A percentile compares a stretch with the other conserved stretches of the same genome.
Evolutionary conservation across 2,797 vertebrate species (phyloP).

Genomic region (Macropodus opercularis): DNA sequence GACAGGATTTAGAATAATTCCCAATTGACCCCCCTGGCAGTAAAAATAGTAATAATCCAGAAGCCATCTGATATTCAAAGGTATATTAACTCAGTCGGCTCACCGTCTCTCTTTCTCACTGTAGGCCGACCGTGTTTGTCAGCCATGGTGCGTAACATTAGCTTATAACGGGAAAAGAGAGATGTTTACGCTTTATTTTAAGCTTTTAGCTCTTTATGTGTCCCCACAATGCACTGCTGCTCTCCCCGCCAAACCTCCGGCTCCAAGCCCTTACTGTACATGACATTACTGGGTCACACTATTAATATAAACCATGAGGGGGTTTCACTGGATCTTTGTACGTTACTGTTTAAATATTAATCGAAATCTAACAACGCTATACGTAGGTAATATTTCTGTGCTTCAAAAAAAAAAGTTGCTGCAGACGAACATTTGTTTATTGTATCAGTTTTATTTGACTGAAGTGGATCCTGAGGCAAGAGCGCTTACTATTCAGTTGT

Average conservation of each 20-base stretch:
- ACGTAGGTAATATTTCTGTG: conserved; percentile 3
- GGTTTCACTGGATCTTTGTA: conserved; percentile 42
- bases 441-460: background rate
- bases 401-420: background rate
- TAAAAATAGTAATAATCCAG: conserved; percentile 67
- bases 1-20: conserved; percentile 68
- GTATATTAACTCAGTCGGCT: conserved; percentile 54
- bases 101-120: conserved; percentile 28
- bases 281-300: conserved; percentile 72
- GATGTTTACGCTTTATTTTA: conserved; percentile 8
- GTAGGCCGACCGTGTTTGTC: conserved; percentile 17
- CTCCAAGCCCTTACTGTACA: conserved; percentile 32
- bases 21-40: conserved; percentile 58
- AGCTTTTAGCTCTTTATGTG: conserved; percentile 8
- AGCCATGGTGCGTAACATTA: background rate
- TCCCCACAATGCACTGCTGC: conserved; percentile 20
- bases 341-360: conserved; percentile 50
- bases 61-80: conserved; percentile 56
- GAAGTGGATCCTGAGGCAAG: conserved; percentile 8
- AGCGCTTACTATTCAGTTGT: conserved; percentile 8
- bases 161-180: background rate
- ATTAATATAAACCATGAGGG: conserved; percentile 56
- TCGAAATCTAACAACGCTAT: conserved; percentile 30
- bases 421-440: background rate
- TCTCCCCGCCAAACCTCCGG: conserved; percentile 13